Percentiles rank a stretch among this genome's conserved stretches.
Conservation (phyloP, 2,888 invertebrate species). For the Leptothorax acervorum region DNA sequence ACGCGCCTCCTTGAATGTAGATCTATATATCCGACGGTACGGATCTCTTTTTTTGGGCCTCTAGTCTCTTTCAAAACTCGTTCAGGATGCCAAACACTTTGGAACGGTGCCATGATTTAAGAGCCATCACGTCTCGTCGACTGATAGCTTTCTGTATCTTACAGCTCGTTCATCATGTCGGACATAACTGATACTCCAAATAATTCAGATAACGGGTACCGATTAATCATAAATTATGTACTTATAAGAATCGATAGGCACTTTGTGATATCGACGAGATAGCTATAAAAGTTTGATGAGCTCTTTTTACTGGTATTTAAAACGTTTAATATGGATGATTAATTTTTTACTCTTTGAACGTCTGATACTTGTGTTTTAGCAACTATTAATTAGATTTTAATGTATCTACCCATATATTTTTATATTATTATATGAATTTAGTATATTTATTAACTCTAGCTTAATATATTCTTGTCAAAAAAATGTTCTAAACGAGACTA, state of each 20-base stretch:
- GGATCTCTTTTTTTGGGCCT: constrained; percentile 22
- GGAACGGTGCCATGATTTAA: constrained; percentile 47
- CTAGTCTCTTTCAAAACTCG: constrained; percentile 33
- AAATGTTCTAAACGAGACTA: background rate
- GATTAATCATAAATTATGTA: constrained; percentile 34
- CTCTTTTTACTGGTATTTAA: background rate
- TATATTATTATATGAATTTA: background rate
- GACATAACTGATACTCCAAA: constrained; percentile 28
- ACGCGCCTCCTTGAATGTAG: constrained; percentile 22
- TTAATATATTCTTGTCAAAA: background rate
- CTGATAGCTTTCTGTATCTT: constrained; percentile 38
- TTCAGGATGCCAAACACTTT: constrained; percentile 37
- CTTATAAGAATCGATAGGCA: constrained; percentile 4
- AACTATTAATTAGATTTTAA: constrained; percentile 16
- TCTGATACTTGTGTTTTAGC: background rate
- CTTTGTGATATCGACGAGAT: background rate
- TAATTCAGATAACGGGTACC: background rate
- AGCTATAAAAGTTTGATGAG: background rate
- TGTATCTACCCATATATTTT: background rate
- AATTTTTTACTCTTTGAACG: background rate
- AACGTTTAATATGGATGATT: constrained; percentile 12
- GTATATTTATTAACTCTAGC: background rate
- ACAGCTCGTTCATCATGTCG: constrained; percentile 27
- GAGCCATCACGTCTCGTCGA: constrained; percentile 29
- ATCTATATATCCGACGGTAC: constrained; percentile 2